These are phyloP conservation scores for Sebastes cheni DNA, from an alignment of 2,797 vertebrate species.

Conservation along the genomic window DNA sequence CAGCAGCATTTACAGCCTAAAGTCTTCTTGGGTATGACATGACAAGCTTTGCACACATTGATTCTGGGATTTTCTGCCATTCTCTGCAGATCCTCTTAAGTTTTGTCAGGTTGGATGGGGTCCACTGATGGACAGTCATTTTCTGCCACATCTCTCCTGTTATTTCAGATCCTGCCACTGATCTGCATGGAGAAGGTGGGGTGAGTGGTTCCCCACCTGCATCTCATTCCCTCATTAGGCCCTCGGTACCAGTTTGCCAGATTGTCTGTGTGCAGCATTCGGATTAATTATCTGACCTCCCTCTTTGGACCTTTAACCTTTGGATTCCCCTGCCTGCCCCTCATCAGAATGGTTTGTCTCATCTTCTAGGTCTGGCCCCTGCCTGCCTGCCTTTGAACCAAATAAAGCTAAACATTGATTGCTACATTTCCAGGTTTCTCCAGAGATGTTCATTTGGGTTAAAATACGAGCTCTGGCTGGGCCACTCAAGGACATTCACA, in stretches of 20 bases:
- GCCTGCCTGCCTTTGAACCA: too few relatives aligned
- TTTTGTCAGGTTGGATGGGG: not conserved
- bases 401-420: not conserved
- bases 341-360: not conserved
- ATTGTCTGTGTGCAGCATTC: not conserved
- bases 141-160: not conserved
- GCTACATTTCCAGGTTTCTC: not conserved
- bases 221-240: not conserved
- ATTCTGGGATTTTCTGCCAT: not conserved
- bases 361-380: not conserved
- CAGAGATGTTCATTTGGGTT: not conserved
- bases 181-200: not conserved
- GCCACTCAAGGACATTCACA: not conserved
- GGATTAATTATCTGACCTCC: not conserved
- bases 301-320: not conserved
- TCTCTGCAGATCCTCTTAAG: not conserved
- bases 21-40: not conserved
- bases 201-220: not conserved
- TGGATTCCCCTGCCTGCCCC: not conserved
- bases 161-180: not conserved
- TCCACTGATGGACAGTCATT: not conserved
- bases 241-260: not conserved
- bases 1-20: not conserved
- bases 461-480: not conserved
- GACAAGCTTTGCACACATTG: not conserved